Evolutionary conservation across 2,113 vertebrate genomes (phyloP), one percentile per base, ranked within the genome.

Genomic region (Riparia riparia): DNA sequence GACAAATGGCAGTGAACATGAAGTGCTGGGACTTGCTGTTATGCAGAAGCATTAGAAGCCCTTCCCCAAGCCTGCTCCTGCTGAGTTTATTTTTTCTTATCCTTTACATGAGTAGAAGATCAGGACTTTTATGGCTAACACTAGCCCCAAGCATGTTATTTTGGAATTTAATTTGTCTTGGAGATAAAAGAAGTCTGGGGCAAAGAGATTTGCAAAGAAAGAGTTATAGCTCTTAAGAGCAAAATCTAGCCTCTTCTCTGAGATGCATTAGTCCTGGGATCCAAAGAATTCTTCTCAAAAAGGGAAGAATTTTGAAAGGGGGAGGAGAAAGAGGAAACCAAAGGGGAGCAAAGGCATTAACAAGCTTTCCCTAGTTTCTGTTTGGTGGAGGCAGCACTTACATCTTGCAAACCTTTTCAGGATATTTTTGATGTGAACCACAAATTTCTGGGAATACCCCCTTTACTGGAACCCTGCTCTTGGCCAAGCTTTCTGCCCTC

Each of bases 281-380:
- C 29, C 21, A 73, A 69, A 73, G 9, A 41, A 69, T 2, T 4
- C 4, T 4, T 39, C 17, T 28, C 14, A 32, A 58, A 94, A 86
- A 6, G 3, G 3, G 13, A 14, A 17, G 34, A 17, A 4, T 2
- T 1, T 2, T 6, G 19, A 6, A 6, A 10, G 13, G 6, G 11
- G 15, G 14, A 51, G n/a, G n/a, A 10, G 3, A n/a, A 32, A 12
- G 16, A 22, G 6, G 2, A 37, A 57, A 26, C 6, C 12, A 49
- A 77, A 77, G 56, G 25, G 11, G 20, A 42, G 39, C 4, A 47
- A 19, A 69, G 10, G 5, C 5, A 78, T 64, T 73, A 29, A 84
- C 6, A 84, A n/a, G 2, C 47, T 93, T 82, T 54, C 34, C 24
- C 63, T 85, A 34, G 21, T 61, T 82, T 87, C 47, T 76, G 2